Base-by-base conservation (phyloP, 2,113 vertebrate species). In the Oxyruncus cristatus region DNA sequence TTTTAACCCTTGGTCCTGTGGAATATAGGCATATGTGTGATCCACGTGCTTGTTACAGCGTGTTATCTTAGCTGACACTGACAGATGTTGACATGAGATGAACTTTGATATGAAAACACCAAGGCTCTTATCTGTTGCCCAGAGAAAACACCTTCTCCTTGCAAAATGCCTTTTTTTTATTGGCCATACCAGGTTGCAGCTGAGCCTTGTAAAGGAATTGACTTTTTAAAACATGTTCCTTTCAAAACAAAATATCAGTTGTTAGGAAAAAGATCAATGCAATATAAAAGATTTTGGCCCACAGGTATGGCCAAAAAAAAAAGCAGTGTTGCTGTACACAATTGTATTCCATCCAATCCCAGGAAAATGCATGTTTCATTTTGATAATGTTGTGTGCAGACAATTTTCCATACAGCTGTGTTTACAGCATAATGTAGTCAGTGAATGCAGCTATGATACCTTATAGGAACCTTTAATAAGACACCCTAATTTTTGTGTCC, bases 401-500 rank as follows among this genome's bases (percentile, higher is more conserved):
- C 72, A 26, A 66, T 92, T 97, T 95, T 81, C 93, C 49, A 42
- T 82, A 65, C 62, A 76, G 37, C 23, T 85, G 26, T 35, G 32
- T 55, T 85, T 85, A 52, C 35, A 89, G 49, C 42, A 46, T 65
- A 79, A 85, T 65, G 55, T 18, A 88, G 56, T 50, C 59, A 53
- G 49, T 55, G 33, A 95, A 76, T 72, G 47, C 33, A 91, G 73
- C 63, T 47, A 68, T 67, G 61, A 89, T 81, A 89, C 75, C 17
- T 70, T 90, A 78, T 66, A 72, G 73, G 92, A 94, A 87, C 67
- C 75, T 92, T 97, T 91, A 78, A 77, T 88, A 90, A 96, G 98
- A 97, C 89, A 91, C 83, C 19, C 33, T 88, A 94, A 96, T 75
- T 96, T 95, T 87, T 96, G 97, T 90, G 63, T 86, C 90, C 90